Base-by-base conservation (phyloP, 2,797 vertebrate species). In the Gobionotothen gibberifrons region DNA sequence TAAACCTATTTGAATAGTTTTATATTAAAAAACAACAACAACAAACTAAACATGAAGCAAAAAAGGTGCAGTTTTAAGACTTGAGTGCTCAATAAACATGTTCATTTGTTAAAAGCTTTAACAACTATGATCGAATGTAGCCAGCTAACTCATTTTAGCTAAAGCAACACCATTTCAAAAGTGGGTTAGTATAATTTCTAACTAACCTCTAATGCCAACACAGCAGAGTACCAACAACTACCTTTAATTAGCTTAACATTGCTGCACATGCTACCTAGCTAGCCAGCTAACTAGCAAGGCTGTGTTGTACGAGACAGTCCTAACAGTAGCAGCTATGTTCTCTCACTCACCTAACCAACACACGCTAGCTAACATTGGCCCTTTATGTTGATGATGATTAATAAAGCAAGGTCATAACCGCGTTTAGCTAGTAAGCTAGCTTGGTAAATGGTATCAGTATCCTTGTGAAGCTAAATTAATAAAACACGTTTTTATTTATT, bases 31-130 rank as follows among this genome's bases (percentile, higher is more conserved):
- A 36, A 56, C 32, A 21, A 43, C 17, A 14, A 26, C 19, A 14
- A 56, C 13, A 15, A 36, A 9, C 32, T 7, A 9, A 36, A 36
- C 32, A 36, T 10, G 13, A 58, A 16, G 32, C 55, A 32, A 22
- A 60, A 29, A 69, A 36, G 49, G 55, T 64, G 39, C 43, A 59
- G 13, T 21, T 42, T 49, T 39, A 15, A 47, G 39, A 63, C 4
- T 58, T 5, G 10, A 43, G 51, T 26, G 70, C 21, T 57, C 26
- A 54, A 69, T 56, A 56, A 59, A 73, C 40, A 56, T 76, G 59
- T 56, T 3, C 61, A 15, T 60, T 44, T 58, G 49, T 29, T 42
- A 12, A 17, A 53, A 13, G 42, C 26, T 58, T 58, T 40, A 62
- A 32, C 42, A 19, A 40, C 32, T 49, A 17, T 32, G 9, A 60